Percentiles rank a stretch among this genome's conserved stretches.
Conservation (phyloP, 2,888 invertebrate genomes). For the Andricus quercusramuli region DNA sequence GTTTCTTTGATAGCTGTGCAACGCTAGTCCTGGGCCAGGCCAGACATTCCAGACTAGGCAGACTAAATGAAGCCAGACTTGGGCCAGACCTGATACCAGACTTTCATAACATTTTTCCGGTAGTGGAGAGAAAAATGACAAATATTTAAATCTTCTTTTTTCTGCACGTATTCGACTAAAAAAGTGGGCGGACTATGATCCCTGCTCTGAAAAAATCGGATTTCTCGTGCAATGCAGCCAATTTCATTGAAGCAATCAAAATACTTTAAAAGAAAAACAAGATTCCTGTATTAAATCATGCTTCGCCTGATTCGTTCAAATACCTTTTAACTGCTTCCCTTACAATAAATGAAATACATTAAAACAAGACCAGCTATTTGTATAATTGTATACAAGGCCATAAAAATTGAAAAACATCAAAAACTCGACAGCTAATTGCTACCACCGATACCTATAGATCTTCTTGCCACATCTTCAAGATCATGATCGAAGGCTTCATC, state of each 20-base stretch:
- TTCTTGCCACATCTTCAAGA: slow-evolving; percentile 15
- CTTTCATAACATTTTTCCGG: no score
- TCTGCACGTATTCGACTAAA: no score
- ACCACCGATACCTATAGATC: background rate
- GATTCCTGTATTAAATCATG: background rate
- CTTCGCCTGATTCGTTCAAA: background rate
- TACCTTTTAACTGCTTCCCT: background rate
- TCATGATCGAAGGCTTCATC: slow-evolving; percentile 37
- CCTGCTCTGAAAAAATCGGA: background rate
- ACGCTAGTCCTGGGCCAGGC: no score
- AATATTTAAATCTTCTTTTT: no score
- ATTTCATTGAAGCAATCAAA: background rate
- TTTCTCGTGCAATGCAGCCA: background rate
- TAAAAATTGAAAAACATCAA: slow-evolving; percentile 2
- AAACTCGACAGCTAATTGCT: background rate
- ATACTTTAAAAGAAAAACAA: background rate
- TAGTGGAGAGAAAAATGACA: no score
- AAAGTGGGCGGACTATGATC: no score
- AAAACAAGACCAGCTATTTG: background rate
- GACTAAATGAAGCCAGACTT: no score
- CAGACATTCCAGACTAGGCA: no score
- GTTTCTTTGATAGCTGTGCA: no score
- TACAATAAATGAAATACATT: background rate
- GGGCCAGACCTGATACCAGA: no score
- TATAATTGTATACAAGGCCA: background rate